Percentiles rank a stretch among this genome's conserved stretches.
Conservation (phyloP, 2,888 invertebrate genomes). For the Brachycybe producta region DNA sequence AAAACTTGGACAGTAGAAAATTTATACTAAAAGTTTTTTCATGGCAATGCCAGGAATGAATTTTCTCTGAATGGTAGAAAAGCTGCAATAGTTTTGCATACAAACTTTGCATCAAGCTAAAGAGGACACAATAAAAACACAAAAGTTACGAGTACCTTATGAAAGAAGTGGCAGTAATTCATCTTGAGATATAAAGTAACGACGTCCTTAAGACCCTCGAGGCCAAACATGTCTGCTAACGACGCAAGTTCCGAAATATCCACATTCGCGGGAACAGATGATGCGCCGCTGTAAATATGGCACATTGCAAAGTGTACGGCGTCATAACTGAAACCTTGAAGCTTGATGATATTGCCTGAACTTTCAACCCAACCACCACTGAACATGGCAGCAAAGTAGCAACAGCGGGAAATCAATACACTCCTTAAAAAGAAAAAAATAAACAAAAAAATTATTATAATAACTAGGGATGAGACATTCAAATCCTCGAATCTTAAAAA, state of each 20-base stretch:
- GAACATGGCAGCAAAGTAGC: constrained; percentile 81
- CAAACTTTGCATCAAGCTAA: too few relatives aligned
- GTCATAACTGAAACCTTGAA: constrained; percentile 70
- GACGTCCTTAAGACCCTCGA: constrained; percentile 84
- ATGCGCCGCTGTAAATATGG: constrained; percentile 87
- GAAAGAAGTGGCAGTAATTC: constrained; percentile 88
- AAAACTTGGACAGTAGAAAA: too few relatives aligned
- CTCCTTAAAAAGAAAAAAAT: constrained; percentile 39
- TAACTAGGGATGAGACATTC: not conserved
- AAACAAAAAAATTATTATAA: constrained; percentile 2
- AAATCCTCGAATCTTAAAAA: too few relatives aligned
- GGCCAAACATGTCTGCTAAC: constrained; percentile 72
- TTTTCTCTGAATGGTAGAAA: too few relatives aligned
- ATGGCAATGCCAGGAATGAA: too few relatives aligned
- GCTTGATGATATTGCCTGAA: constrained; percentile 64
- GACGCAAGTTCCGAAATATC: constrained; percentile 76
- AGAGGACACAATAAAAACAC: not conserved
- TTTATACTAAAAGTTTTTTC: too few relatives aligned
- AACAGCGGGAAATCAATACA: constrained; percentile 76
- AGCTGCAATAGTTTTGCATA: too few relatives aligned
- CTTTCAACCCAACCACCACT: constrained; percentile 73
- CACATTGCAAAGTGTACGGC: constrained; percentile 81
- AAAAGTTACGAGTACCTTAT: constrained; percentile 48
- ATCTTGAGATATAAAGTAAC: constrained; percentile 73
- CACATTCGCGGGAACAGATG: constrained; percentile 72